These are phyloP conservation scores for Hemichromis elongatus DNA, from an alignment of 2,113 vertebrate genomes.

Conservation along the genomic window DNA sequence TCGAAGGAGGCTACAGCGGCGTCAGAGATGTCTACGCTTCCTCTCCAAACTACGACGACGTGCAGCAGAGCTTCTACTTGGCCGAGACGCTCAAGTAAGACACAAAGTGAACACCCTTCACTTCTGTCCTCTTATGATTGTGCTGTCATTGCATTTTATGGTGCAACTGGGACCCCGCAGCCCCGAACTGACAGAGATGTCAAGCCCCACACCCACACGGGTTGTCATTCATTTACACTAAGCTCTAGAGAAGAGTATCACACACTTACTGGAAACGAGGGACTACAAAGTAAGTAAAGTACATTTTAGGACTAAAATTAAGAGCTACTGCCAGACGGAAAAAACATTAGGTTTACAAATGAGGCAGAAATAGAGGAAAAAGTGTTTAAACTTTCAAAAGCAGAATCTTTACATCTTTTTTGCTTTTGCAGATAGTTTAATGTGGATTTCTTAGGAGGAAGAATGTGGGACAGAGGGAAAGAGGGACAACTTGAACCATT, in stretches of 20 bases:
- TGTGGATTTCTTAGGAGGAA: background rate
- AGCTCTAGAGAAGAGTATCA: background rate
- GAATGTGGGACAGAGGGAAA: background rate
- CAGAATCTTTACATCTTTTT: background rate
- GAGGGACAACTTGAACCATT: background rate
- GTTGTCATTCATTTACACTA: background rate
- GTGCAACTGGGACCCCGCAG: background rate
- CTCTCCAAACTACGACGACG: constrained; percentile 84
- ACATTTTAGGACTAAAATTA: background rate
- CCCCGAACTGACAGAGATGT: background rate
- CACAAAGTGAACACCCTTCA: background rate
- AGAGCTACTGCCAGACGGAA: background rate
- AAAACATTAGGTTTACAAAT: background rate
- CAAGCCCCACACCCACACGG: background rate
- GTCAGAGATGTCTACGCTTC: constrained; percentile 86
- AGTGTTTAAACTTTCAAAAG: background rate
- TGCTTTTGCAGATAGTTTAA: background rate
- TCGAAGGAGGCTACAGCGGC: constrained; percentile 91
- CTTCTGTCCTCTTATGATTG: background rate
- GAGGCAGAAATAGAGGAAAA: background rate
- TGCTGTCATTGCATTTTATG: constrained; percentile 10
- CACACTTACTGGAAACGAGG: background rate
- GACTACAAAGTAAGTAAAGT: background rate
- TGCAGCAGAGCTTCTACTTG: constrained; percentile 97
- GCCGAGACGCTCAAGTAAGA: constrained; percentile 97